Conservation (phyloP, 1,140 invertebrate species). For the Papilio dardanus region DNA sequence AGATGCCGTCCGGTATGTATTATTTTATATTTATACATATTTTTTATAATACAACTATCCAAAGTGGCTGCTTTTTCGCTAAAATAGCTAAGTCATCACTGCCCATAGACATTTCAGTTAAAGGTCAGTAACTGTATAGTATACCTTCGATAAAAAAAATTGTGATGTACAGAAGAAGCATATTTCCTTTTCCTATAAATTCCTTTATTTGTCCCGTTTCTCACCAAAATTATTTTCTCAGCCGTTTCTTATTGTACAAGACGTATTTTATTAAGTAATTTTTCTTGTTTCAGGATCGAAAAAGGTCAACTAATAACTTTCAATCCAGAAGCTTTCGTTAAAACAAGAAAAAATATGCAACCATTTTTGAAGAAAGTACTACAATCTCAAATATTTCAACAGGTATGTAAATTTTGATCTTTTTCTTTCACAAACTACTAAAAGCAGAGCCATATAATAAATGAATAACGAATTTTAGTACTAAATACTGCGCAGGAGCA, state of each 20-base stretch:
- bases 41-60: no score
- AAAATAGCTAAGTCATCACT: no score
- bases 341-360: constrained; percentile 91
- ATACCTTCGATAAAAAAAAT: no score
- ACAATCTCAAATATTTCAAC: constrained; percentile 96
- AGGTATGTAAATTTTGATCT: constrained; percentile 83
- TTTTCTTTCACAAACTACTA: neutral
- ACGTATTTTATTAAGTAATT: neutral
- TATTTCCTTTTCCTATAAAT: no score
- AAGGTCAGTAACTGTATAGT: no score
- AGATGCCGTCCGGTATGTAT: constrained; percentile 89
- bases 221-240: no score
- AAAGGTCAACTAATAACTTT: constrained; percentile 93
- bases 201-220: no score
- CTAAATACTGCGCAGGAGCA: no score
- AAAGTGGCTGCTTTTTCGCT: no score
- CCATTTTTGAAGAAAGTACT: constrained; percentile 95
- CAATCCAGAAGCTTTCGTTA: constrained; percentile 92
- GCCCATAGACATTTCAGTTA: no score
- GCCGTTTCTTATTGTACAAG: neutral
- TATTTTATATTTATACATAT: constrained; percentile 21
- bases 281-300: constrained; percentile 81
- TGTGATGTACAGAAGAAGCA: no score
- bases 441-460: neutral
- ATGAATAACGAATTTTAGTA: neutral